A percentile compares a stretch with the other conserved stretches of the same genome.
Conservation (phyloP, 1,140 invertebrate genomes). For the Drosophila ohnishii region DNA sequence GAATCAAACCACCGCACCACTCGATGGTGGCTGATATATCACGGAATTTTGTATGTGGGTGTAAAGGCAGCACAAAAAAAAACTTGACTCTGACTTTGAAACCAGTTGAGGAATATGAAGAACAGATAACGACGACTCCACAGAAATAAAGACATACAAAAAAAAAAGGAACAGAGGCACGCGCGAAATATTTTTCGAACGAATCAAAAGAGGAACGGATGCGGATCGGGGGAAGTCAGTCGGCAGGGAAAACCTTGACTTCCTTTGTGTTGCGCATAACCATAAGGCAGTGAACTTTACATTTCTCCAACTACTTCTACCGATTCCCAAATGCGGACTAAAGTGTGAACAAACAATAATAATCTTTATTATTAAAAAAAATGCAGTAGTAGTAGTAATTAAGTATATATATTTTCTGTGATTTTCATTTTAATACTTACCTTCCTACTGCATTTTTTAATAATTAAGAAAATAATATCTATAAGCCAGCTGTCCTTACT, state of each 20-base stretch:
- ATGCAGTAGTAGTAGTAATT: not conserved
- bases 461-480: too few relatives aligned
- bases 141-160: slow-evolving; percentile 74
- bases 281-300: slow-evolving; percentile 64
- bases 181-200: slow-evolving; percentile 45
- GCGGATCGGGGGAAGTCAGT: slow-evolving; percentile 17
- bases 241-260: slow-evolving; percentile 57
- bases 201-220: slow-evolving; percentile 34
- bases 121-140: slow-evolving; percentile 71
- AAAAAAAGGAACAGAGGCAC: slow-evolving; percentile 52
- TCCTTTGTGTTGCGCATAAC: slow-evolving; percentile 62
- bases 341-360: not conserved
- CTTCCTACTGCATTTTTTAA: too few relatives aligned
- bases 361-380: not conserved
- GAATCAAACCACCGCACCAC: slow-evolving; percentile 48
- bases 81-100: slow-evolving; percentile 55
- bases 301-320: slow-evolving; percentile 18
- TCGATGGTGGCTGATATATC: slow-evolving; percentile 75
- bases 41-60: slow-evolving; percentile 77
- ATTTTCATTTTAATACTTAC: too few relatives aligned
- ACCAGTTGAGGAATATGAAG: slow-evolving; percentile 78
- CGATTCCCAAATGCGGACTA: slow-evolving; percentile 8
- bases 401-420: not conserved
- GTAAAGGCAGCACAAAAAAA: slow-evolving; percentile 55
- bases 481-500: not conserved